These are phyloP conservation scores for Xerus rutilus DNA, from an alignment of 2,797 vertebrate genomes.

Conservation along the genomic window DNA sequence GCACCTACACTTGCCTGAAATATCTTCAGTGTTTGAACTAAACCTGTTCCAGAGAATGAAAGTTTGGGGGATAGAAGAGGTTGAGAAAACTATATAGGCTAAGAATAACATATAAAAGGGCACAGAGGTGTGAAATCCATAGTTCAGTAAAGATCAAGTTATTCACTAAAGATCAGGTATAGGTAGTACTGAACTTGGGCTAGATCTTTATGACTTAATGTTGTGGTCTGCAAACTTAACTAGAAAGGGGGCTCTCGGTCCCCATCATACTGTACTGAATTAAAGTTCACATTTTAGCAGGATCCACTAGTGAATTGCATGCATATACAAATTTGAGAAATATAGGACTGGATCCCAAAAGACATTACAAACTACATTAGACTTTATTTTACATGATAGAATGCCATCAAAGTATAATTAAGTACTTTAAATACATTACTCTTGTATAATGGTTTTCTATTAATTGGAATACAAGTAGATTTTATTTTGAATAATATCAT, in stretches of 20 bases:
- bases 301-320: neutral
- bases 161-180: neutral
- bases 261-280: neutral
- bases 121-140: neutral
- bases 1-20: neutral
- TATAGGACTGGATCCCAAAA: neutral
- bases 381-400: slow-evolving; percentile 42
- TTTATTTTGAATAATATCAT: slow-evolving; percentile 19
- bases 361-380: neutral
- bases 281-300: neutral
- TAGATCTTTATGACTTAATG: neutral
- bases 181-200: neutral
- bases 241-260: neutral
- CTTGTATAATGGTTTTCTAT: slow-evolving; percentile 16
- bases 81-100: neutral
- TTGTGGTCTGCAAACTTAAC: neutral
- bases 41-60: neutral
- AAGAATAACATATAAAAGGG: neutral
- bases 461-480: slow-evolving; percentile 8
- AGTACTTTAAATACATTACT: neutral
- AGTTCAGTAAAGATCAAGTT: no score
- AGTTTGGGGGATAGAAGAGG: neutral
- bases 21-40: neutral
- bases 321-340: slow-evolving; percentile 2
- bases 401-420: neutral